phyloP scores from a whole-genome alignment of 2,113 vertebrate genomes.

The Dipodomys spectabilis region DNA sequence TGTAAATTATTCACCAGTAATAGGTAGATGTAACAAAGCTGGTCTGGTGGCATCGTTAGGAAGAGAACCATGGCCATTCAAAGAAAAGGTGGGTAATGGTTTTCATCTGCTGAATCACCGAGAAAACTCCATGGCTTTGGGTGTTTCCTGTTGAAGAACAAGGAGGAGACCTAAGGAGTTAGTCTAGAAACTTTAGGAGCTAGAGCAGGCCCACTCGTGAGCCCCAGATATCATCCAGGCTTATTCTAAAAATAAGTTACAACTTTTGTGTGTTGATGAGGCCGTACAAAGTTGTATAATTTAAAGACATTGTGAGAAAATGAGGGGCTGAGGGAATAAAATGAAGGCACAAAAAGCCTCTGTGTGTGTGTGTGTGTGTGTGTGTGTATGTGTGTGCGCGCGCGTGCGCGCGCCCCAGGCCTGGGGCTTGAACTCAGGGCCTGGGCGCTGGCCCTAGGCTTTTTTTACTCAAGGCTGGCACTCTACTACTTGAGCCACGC shows the following conservation, averaged over 20 bases:
- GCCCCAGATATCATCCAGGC: not conserved
- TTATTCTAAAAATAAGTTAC: not conserved
- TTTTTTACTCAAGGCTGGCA: no score
- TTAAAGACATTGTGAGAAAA: not conserved
- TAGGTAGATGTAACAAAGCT: not conserved
- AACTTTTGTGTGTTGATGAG: not conserved
- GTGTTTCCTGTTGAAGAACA: not conserved
- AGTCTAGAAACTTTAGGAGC: not conserved
- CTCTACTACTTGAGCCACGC: no score
- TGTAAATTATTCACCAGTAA: not conserved
- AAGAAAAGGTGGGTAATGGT: not conserved
- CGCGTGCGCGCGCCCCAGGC: no score
- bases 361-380: no score
- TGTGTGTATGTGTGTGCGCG: no score
- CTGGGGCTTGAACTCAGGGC: no score
- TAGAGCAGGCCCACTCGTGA: not conserved
- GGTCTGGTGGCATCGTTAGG: not conserved
- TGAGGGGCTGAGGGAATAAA: not conserved
- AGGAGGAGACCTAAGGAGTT: not conserved
- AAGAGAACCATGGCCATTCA: not conserved
- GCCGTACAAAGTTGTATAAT: not conserved
- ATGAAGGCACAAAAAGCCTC: not conserved
- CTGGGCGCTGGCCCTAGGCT: no score
- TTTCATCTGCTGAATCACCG: not conserved
- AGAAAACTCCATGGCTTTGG: not conserved